Evolutionary conservation across 2,888 invertebrate species (phyloP).

Genomic region (Euplexia lucipara): DNA sequence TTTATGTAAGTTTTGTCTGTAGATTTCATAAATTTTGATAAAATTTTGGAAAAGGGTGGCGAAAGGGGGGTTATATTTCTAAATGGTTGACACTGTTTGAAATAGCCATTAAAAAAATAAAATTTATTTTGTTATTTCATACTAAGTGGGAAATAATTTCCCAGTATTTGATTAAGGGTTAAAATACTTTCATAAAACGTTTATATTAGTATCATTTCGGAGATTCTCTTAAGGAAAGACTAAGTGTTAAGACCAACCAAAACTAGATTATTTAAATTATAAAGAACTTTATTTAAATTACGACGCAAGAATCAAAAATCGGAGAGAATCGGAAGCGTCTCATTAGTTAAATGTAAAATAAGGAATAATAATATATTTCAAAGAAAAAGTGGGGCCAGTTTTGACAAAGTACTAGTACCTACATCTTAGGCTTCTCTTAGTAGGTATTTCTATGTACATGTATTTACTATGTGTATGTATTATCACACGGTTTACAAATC

Average conservation of each 20-base stretch:
- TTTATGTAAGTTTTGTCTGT: no score
- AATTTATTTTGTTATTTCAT: no score
- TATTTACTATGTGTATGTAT: slow-evolving; percentile 44
- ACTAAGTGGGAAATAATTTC: no score
- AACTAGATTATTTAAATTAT: slow-evolving; percentile 39
- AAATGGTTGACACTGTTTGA: no score
- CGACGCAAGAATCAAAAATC: not conserved
- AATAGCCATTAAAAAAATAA: no score
- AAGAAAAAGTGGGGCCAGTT: slow-evolving; percentile 42
- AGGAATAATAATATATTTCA: slow-evolving; percentile 19
- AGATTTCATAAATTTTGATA: no score
- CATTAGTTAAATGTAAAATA: slow-evolving; percentile 14
- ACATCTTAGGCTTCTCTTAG: slow-evolving; percentile 37
- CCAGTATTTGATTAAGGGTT: no score
- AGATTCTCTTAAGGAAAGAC: not conserved
- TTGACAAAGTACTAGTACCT: slow-evolving; percentile 37
- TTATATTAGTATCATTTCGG: not conserved
- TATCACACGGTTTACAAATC: slow-evolving; percentile 53
- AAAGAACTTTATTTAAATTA: slow-evolving; percentile 11
- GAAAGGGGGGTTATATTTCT: no score
- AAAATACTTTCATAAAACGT: not conserved
- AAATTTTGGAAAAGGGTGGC: no score
- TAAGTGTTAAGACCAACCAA: slow-evolving; percentile 32
- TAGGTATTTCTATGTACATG: slow-evolving; percentile 28
- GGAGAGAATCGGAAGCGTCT: not conserved